Conservation (phyloP, 2,888 invertebrate species). For the Cheilosia impressa region DNA sequence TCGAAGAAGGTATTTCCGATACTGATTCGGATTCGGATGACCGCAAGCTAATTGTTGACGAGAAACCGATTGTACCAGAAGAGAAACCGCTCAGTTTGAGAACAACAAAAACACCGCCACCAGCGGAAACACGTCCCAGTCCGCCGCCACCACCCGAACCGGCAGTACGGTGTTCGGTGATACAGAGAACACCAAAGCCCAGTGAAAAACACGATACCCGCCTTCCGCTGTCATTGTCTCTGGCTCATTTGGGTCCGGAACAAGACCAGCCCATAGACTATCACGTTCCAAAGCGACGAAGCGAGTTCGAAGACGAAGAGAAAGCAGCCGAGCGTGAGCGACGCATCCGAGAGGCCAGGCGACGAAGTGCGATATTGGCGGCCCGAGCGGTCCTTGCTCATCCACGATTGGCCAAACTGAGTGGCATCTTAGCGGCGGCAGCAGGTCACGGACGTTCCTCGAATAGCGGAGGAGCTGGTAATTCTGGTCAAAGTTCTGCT, state of each 20-base stretch:
- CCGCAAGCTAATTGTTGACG: slow-evolving; percentile 86
- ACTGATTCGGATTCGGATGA: slow-evolving; percentile 84
- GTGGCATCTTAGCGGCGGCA: slow-evolving; percentile 89
- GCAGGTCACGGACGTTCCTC: slow-evolving; percentile 91
- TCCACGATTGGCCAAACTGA: slow-evolving; percentile 84
- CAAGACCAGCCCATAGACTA: slow-evolving; percentile 96
- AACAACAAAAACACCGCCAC: slow-evolving; percentile 84
- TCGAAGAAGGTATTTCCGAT: slow-evolving; percentile 77
- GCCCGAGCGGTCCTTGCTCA: slow-evolving; percentile 81
- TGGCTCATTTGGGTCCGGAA: slow-evolving; percentile 86
- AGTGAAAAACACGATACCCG: slow-evolving; percentile 83
- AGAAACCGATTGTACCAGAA: slow-evolving; percentile 87
- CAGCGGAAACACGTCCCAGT: slow-evolving; percentile 83
- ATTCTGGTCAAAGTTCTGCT: slow-evolving; percentile 83
- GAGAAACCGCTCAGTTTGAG: slow-evolving; percentile 86
- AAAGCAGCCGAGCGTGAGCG: slow-evolving; percentile 85
- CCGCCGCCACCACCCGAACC: slow-evolving; percentile 88
- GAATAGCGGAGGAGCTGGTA: slow-evolving; percentile 84
- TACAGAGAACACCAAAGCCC: slow-evolving; percentile 89
- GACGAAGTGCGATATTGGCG: slow-evolving; percentile 88
- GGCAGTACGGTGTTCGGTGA: slow-evolving; percentile 91
- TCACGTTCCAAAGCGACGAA: slow-evolving; percentile 92
- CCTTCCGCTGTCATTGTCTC: slow-evolving; percentile 84
- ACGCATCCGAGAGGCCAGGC: slow-evolving; percentile 88
- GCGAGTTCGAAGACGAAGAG: slow-evolving; percentile 83